A percentile compares a stretch with the other conserved stretches of the same genome.
Conservation (phyloP, 2,797 vertebrate species). For the Semaprochilodus insignis region DNA sequence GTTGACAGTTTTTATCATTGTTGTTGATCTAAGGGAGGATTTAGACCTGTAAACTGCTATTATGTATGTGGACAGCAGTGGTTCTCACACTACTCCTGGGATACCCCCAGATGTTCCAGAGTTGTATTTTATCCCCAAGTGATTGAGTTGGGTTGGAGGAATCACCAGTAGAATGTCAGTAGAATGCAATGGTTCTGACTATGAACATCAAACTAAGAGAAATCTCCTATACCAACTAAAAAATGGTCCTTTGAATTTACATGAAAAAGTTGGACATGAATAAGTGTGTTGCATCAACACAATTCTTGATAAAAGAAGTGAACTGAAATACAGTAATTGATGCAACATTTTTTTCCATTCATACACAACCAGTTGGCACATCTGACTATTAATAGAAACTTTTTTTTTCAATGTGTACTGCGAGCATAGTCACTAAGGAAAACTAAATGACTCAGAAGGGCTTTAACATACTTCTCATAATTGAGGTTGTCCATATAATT, state of each 20-base stretch:
- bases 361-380: background rate
- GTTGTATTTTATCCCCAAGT: too few species aligned
- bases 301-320: background rate
- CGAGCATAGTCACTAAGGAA: background rate
- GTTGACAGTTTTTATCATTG: too few species aligned
- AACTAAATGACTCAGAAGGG: constrained; percentile 23
- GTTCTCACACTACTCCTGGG: too few species aligned
- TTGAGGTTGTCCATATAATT: background rate
- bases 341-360: background rate
- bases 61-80: too few species aligned
- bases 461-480: constrained; percentile 13
- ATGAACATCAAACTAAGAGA: background rate
- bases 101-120: too few species aligned
- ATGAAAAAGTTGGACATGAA: background rate
- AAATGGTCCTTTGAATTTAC: background rate
- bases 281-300: too few species aligned
- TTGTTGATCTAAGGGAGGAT: too few species aligned
- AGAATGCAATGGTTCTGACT: too few species aligned
- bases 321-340: background rate
- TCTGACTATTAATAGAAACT: too few species aligned
- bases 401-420: background rate
- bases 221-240: background rate
- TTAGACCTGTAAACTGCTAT: too few species aligned
- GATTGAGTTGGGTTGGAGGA: too few species aligned
- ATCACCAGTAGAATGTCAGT: too few species aligned